These are phyloP conservation scores for Scaptomyza cyrtandrae DNA, from an alignment of 2,888 invertebrate species.

Conservation along the genomic window DNA sequence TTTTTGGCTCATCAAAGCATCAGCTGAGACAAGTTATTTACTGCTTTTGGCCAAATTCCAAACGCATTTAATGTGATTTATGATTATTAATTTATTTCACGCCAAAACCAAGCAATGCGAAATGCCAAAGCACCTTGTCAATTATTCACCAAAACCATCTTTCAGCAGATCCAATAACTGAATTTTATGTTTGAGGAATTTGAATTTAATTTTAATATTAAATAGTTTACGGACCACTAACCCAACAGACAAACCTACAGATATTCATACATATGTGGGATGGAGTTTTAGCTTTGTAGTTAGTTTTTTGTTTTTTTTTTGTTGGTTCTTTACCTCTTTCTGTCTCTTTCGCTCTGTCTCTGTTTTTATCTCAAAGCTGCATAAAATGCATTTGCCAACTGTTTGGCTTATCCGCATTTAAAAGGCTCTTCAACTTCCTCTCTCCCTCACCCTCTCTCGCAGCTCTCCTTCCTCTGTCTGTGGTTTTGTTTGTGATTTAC, in stretches of 20 bases:
- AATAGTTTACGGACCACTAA: conserved; percentile 38
- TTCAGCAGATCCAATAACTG: conserved; percentile 21
- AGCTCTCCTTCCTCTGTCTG: conserved; percentile 47
- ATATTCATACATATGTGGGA: neutral
- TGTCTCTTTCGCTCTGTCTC: neutral
- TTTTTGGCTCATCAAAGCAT: conserved; percentile 46
- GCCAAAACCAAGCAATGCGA: conserved; percentile 3
- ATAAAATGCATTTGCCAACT: conserved; percentile 33
- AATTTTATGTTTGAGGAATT: conserved; percentile 55
- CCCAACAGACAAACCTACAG: conserved; percentile 26
- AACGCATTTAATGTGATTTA: conserved; percentile 69
- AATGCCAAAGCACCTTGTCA: conserved; percentile 27
- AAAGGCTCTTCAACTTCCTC: conserved; percentile 22
- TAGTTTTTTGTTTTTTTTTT: conserved; percentile 12
- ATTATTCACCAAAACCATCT: conserved; percentile 53
- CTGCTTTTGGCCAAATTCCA: conserved; percentile 21
- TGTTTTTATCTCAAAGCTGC: conserved; percentile 1
- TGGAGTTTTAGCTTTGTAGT: neutral
- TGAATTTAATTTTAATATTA: conserved; percentile 68
- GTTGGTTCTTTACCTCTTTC: neutral
- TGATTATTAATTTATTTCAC: conserved; percentile 64
- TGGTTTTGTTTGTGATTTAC: conserved; percentile 72
- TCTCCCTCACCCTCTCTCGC: neutral
- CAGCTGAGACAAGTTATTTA: conserved; percentile 42
- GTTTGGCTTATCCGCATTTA: conserved; percentile 51